Percentiles rank a stretch among this genome's conserved stretches.
These are phyloP conservation scores for Pedicia rivosa DNA, from an alignment of 2,888 invertebrate genomes.

Conservation along the genomic window DNA sequence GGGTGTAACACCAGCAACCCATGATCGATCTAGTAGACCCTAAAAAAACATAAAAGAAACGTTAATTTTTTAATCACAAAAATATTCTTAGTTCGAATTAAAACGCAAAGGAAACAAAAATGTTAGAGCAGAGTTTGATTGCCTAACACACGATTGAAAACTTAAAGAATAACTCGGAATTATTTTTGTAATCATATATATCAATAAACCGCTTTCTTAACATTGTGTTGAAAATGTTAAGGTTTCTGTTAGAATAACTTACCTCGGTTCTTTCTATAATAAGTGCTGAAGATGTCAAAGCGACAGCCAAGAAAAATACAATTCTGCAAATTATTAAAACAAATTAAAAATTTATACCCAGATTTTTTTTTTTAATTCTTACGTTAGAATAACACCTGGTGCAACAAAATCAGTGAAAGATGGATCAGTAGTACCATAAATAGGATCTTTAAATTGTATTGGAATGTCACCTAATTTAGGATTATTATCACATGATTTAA, in stretches of 20 bases:
- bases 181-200: background rate
- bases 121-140: no score
- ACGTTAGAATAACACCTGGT: constrained; percentile 88
- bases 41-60: constrained; percentile 14
- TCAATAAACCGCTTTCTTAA: background rate
- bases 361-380: constrained; percentile 17
- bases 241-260: no score
- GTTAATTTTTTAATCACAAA: no score
- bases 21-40: constrained; percentile 81
- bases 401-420: constrained; percentile 94
- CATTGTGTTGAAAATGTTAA: background rate
- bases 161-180: background rate
- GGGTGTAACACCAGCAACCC: constrained; percentile 86
- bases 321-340: constrained; percentile 43
- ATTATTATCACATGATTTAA: constrained; percentile 60
- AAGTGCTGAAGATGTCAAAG: constrained; percentile 79
- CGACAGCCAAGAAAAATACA: constrained; percentile 91
- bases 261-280: constrained; percentile 84
- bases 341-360: background rate
- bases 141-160: no score
- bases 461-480: constrained; percentile 77
- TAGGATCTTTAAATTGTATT: constrained; percentile 75
- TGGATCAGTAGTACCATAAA: constrained; percentile 76
- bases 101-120: no score
- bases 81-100: no score